Conservation (phyloP, 2,113 vertebrate genomes). For the Oxyura jamaicensis region DNA sequence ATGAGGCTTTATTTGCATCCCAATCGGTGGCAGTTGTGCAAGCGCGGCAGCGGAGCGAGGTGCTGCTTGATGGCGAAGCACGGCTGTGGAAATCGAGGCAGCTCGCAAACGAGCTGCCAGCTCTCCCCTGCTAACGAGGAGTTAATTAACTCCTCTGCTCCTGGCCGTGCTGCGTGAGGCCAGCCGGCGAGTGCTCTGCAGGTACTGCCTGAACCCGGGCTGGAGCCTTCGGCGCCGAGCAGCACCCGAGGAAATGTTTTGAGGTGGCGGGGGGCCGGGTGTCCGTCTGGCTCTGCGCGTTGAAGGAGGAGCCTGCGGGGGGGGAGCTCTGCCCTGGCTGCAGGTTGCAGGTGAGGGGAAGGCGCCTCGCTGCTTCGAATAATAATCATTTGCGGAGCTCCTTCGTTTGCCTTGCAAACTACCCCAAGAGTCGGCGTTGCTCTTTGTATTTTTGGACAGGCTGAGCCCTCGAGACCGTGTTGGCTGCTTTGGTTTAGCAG, state of each 20-base stretch:
- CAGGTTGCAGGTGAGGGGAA: neutral
- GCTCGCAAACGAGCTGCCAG: neutral
- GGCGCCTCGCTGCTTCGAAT: neutral
- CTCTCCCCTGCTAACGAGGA: neutral
- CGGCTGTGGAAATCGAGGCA: accelerated
- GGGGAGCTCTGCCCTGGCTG: neutral
- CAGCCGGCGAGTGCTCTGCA: neutral
- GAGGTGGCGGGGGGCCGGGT: neutral
- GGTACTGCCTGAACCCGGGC: accelerated
- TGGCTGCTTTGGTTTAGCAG: neutral
- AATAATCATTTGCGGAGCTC: neutral
- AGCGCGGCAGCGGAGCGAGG: neutral
- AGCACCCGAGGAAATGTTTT: neutral
- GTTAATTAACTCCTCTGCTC: neutral
- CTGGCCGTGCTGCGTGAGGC: accelerated
- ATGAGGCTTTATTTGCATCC: neutral
- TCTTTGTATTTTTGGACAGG: neutral
- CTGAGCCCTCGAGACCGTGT: neutral
- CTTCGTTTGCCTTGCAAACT: neutral
- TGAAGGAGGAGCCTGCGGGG: neutral
- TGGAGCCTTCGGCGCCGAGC: accelerated
- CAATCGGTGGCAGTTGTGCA: neutral
- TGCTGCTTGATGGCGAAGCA: neutral
- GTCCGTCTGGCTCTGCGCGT: neutral
- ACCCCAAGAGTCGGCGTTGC: neutral